phyloP scores from a whole-genome alignment of 2,888 invertebrate genomes.

The Meiosimyza decipiens region DNA sequence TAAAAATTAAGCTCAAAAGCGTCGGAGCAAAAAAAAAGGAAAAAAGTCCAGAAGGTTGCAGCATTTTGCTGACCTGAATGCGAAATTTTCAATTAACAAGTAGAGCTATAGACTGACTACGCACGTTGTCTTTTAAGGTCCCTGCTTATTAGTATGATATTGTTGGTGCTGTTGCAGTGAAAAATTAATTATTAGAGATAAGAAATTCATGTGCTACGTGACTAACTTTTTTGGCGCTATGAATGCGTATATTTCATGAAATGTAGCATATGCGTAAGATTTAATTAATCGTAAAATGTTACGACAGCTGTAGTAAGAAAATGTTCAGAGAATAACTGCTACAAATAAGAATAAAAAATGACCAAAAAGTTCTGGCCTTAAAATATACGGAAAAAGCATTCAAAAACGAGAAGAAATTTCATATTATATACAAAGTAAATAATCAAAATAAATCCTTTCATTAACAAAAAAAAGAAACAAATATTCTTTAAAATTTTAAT shows the following conservation, averaged over 20 bases:
- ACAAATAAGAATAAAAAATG: too few relatives aligned
- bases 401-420: too few relatives aligned
- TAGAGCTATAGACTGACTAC: constrained; percentile 3
- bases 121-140: not conserved
- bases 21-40: not conserved
- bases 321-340: too few relatives aligned
- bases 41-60: not conserved
- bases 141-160: constrained; percentile 8
- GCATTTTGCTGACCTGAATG: constrained; percentile 41
- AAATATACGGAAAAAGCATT: too few relatives aligned
- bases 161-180: constrained; percentile 6
- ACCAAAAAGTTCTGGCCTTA: too few relatives aligned
- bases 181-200: constrained; percentile 30
- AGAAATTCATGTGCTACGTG: constrained; percentile 30
- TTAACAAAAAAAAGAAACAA: too few relatives aligned
- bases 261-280: too few relatives aligned
- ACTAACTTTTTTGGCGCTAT: not conserved
- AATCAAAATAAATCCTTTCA: too few relatives aligned
- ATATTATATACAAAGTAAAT: too few relatives aligned
- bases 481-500: too few relatives aligned
- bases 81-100: constrained; percentile 43
- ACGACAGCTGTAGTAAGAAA: too few relatives aligned
- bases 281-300: too few relatives aligned
- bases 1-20: not conserved
- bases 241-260: not conserved